phyloP scores from a whole-genome alignment of 1,140 invertebrate species.

The Bombus sibiricus region DNA sequence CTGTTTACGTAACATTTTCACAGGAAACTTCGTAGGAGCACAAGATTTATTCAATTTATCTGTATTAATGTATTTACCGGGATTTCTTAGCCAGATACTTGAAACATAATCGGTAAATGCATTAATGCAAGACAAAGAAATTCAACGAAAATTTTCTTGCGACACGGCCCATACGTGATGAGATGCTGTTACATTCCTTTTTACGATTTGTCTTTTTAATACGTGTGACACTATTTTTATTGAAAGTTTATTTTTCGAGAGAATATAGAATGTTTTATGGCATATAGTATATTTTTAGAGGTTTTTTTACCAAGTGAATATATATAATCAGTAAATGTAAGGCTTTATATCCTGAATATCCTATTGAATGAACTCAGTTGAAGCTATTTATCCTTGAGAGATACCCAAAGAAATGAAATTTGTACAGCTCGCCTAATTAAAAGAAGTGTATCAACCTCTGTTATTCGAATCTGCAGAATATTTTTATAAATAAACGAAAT shows the following conservation, averaged over 20 bases:
- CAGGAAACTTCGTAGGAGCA: neutral
- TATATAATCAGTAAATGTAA: constrained; percentile 57
- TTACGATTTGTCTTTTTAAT: constrained; percentile 54
- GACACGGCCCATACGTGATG: constrained; percentile 59
- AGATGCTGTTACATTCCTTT: constrained; percentile 69
- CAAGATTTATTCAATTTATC: neutral
- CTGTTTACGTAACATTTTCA: constrained; percentile 11
- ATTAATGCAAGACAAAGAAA: constrained; percentile 4
- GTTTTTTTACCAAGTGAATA: constrained; percentile 70
- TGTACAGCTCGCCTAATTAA: constrained; percentile 18
- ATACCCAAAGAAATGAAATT: neutral
- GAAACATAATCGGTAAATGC: constrained; percentile 14
- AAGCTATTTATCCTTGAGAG: constrained; percentile 2
- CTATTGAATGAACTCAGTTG: constrained; percentile 25
- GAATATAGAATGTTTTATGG: constrained; percentile 67
- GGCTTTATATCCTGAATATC: constrained; percentile 22
- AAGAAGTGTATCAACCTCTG: neutral
- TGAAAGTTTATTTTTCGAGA: constrained; percentile 72
- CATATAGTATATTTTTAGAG: constrained; percentile 71
- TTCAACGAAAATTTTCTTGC: constrained; percentile 1
- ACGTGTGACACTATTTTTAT: constrained; percentile 54
- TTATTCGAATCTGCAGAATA: constrained; percentile 24
- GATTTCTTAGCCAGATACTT: neutral
- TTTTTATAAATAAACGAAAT: constrained; percentile 28
- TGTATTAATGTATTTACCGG: constrained; percentile 21